Percentiles rank a stretch among this genome's conserved stretches.
These are phyloP conservation scores for Passer montanus DNA, from an alignment of 2,113 vertebrate genomes.

Conservation along the genomic window DNA sequence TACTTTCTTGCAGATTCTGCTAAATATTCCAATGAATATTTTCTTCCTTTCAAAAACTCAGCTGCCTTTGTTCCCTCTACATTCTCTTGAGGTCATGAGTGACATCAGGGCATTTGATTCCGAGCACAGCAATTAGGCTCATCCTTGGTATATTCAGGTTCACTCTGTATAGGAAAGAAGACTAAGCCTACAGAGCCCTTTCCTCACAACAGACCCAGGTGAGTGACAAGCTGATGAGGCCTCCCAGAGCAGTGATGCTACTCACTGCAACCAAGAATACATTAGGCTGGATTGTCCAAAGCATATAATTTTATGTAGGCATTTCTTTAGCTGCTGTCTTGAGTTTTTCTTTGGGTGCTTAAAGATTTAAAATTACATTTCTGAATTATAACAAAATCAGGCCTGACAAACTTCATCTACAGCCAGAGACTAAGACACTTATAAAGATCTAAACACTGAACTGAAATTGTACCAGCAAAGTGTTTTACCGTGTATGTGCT, in stretches of 20 bases:
- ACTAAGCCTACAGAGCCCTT: background rate
- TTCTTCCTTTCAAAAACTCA: background rate
- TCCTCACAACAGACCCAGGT: background rate
- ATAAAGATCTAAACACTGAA: background rate
- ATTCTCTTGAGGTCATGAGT: background rate
- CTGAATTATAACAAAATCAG: background rate
- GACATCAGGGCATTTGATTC: background rate
- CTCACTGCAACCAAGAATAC: background rate
- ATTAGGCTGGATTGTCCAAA: background rate
- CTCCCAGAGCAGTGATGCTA: background rate
- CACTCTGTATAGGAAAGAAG: background rate
- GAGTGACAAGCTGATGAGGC: background rate
- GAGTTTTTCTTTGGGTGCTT: background rate
- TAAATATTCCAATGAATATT: background rate
- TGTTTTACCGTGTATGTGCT: rapidly evolving
- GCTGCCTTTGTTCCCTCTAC: background rate
- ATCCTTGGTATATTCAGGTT: background rate
- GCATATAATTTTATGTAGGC: background rate
- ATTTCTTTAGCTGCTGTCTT: background rate
- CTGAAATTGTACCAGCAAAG: background rate
- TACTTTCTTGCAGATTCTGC: background rate
- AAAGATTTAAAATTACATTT: background rate
- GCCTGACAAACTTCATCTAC: background rate
- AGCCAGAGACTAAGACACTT: background rate
- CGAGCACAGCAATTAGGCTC: background rate